Conservation (phyloP, 2,797 vertebrate species). For the Molossus alvarezi region DNA sequence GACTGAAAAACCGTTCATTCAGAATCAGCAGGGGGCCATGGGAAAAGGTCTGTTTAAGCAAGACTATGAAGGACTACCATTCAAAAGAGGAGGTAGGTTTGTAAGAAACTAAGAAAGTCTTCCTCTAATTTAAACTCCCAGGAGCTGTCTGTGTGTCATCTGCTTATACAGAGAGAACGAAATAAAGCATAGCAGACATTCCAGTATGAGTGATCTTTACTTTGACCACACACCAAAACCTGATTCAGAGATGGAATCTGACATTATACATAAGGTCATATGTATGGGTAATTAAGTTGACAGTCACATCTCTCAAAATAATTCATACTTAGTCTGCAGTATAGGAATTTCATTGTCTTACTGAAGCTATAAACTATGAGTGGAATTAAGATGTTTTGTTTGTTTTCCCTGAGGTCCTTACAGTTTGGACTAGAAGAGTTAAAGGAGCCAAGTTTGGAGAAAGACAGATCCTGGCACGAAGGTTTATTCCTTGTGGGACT, state of each 20-base stretch:
- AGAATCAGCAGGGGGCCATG: conserved; percentile 89
- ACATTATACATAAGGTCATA: conserved; percentile 82
- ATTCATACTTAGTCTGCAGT: conserved; percentile 53
- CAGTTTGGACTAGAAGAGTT: conserved; percentile 18
- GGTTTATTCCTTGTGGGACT: not conserved
- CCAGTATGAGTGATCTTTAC: conserved; percentile 85
- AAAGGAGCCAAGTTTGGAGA: conserved; percentile 47
- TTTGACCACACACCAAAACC: conserved; percentile 83
- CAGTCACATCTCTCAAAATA: conserved; percentile 79
- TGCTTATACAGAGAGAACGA: conserved; percentile 84
- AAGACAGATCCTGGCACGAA: not conserved
- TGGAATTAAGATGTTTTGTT: not conserved
- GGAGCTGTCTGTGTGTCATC: conserved; percentile 84
- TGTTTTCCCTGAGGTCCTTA: conserved; percentile 20
- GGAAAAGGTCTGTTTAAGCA: conserved; percentile 86
- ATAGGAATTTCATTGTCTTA: conserved; percentile 3
- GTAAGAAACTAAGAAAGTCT: conserved; percentile 79
- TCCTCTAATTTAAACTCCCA: conserved; percentile 86
- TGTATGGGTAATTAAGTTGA: conserved; percentile 77
- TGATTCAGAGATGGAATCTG: conserved; percentile 83
- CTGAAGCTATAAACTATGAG: not conserved
- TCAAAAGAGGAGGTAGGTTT: conserved; percentile 82
- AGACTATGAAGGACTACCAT: conserved; percentile 83
- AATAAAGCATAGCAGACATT: conserved; percentile 85
- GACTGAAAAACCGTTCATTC: conserved; percentile 86